Evolutionary conservation across 1,140 invertebrate genomes (phyloP).

Genomic region (Pinna nobilis): DNA sequence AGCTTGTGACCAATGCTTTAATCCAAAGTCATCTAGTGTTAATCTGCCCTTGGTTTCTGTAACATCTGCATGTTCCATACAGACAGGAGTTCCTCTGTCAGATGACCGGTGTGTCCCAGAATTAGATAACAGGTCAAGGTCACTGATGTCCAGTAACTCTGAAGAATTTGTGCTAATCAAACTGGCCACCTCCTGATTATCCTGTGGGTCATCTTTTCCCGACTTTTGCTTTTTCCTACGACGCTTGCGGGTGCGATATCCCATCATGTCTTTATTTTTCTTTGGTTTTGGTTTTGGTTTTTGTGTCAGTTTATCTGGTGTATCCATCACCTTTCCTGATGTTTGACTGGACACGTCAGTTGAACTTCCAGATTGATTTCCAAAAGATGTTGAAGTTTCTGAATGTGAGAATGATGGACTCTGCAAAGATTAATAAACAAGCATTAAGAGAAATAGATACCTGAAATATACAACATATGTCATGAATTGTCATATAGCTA

Average conservation of each 20-base stretch:
- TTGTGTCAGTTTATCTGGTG: not conserved
- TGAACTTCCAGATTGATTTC: too few relatives aligned
- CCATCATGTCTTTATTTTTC: constrained; percentile 24
- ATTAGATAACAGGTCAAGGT: not conserved
- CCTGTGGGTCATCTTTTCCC: not conserved
- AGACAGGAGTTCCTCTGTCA: too few relatives aligned
- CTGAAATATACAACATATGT: too few relatives aligned
- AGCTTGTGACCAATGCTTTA: constrained; percentile 11
- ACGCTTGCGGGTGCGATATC: constrained; percentile 3
- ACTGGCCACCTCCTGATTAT: not conserved
- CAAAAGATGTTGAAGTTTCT: too few relatives aligned
- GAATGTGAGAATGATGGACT: too few relatives aligned
- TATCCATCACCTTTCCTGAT: too few relatives aligned
- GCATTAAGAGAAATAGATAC: too few relatives aligned
- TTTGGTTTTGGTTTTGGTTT: constrained; percentile 14
- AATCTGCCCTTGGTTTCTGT: too few relatives aligned
- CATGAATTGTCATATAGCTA: too few relatives aligned
- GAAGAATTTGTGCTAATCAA: constrained; percentile 19
- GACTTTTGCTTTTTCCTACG: constrained; percentile 13
- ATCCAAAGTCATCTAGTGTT: not conserved
- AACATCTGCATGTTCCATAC: too few relatives aligned
- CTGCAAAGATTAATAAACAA: too few relatives aligned
- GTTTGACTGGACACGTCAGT: not conserved
- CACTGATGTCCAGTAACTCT: constrained; percentile 4
- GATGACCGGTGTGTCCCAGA: not conserved